These are phyloP conservation scores for Aphelocoma californica DNA, from an alignment of 2,797 vertebrate genomes.

Conservation along the genomic window DNA sequence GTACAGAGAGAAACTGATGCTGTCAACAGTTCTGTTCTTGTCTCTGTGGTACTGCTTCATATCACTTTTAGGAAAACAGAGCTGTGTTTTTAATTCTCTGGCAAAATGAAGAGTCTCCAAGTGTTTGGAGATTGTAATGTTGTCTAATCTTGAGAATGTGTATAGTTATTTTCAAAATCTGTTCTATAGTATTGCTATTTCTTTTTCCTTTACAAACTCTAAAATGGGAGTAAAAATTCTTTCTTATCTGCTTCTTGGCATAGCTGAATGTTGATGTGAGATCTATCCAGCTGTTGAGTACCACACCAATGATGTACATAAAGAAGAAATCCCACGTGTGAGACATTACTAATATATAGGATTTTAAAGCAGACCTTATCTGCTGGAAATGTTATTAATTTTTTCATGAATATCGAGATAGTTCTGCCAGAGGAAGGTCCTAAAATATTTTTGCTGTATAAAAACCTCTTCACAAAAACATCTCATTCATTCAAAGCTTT, in stretches of 20 bases:
- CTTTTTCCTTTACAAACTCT: neutral
- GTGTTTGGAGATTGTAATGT: neutral
- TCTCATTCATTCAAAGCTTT: neutral
- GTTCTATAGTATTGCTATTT: neutral
- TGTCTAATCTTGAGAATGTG: neutral
- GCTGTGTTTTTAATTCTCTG: neutral
- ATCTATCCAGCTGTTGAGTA: neutral
- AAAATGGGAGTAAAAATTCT: neutral
- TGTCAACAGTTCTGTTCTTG: neutral
- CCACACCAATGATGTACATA: neutral
- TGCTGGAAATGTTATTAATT: neutral
- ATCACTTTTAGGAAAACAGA: neutral
- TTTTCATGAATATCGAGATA: neutral
- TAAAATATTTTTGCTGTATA: neutral
- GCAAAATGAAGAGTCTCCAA: neutral
- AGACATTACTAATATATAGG: neutral
- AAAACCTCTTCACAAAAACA: neutral
- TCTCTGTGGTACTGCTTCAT: neutral
- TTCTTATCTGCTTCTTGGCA: neutral
- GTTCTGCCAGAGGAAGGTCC: neutral
- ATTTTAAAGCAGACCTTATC: neutral
- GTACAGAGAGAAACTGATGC: neutral
- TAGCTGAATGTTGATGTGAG: neutral
- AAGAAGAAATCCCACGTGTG: neutral
- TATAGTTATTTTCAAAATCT: neutral